Conservation (phyloP, 2,888 invertebrate genomes). For the Agrochola litura region DNA sequence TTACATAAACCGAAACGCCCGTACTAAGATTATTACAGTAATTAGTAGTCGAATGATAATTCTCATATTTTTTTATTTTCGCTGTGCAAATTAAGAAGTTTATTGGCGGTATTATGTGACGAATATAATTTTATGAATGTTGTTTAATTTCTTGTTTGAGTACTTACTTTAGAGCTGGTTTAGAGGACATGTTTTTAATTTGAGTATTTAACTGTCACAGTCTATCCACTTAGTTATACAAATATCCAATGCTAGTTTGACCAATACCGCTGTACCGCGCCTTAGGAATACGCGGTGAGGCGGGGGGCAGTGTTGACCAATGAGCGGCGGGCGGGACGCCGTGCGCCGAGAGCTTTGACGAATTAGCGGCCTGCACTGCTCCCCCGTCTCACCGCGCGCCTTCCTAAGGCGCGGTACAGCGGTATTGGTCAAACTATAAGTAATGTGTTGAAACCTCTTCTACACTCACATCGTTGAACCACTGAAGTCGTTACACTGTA, state of each 20-base stretch:
- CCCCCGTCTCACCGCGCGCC: no score
- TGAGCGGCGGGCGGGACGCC: no score
- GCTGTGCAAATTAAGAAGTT: constrained; percentile 77
- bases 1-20: constrained; percentile 58
- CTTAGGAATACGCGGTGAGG: no score
- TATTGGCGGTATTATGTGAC: constrained; percentile 70
- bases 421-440: no score
- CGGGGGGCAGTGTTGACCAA: no score
- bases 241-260: not conserved
- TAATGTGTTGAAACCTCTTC: not conserved
- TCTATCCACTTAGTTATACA: not conserved
- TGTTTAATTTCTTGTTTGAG: constrained; percentile 52
- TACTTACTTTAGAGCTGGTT: constrained; percentile 13
- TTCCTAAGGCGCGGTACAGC: no score
- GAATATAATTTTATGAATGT: constrained; percentile 53
- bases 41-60: constrained; percentile 71
- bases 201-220: not conserved
- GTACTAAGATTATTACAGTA: constrained; percentile 64
- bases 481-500: not conserved
- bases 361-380: no score
- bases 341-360: no score
- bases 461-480: not conserved
- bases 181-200: constrained; percentile 33
- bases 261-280: no score
- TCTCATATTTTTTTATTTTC: constrained; percentile 65